Conservation (phyloP, 2,113 vertebrate species). For the Casuarius casuarius region DNA sequence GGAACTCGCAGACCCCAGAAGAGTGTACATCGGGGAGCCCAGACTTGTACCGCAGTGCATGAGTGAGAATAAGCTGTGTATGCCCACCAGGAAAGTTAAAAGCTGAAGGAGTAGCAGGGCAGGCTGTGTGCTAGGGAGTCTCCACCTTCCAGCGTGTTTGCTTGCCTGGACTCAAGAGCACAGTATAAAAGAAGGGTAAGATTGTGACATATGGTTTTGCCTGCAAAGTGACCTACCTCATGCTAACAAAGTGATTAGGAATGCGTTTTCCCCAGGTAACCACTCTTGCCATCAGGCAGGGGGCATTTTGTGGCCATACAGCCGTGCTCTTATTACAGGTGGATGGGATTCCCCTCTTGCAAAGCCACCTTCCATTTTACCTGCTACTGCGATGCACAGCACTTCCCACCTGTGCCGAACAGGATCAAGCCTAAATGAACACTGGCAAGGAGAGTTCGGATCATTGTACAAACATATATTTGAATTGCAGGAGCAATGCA, state of each 20-base stretch:
- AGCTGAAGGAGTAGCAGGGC: neutral
- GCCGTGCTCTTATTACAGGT: neutral
- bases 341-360: neutral
- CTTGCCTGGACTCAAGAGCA: neutral
- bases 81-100: neutral
- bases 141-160: neutral
- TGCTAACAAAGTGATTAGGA: constrained; percentile 5
- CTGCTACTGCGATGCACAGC: neutral
- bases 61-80: accelerated
- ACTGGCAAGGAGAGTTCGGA: constrained; percentile 6
- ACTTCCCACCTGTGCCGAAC: neutral
- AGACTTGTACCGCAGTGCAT: no score
- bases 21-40: accelerated
- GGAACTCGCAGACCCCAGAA: neutral
- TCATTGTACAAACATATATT: neutral
- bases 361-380: neutral
- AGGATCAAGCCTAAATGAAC: neutral
- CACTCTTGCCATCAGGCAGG: neutral
- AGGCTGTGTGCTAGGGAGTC: neutral
- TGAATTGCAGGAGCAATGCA: neutral
- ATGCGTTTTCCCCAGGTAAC: neutral
- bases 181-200: neutral
- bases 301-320: neutral
- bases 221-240: neutral
- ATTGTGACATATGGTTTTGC: neutral